These are phyloP conservation scores for Trichogramma evanescens DNA, from an alignment of 2,888 invertebrate genomes.

Conservation along the genomic window DNA sequence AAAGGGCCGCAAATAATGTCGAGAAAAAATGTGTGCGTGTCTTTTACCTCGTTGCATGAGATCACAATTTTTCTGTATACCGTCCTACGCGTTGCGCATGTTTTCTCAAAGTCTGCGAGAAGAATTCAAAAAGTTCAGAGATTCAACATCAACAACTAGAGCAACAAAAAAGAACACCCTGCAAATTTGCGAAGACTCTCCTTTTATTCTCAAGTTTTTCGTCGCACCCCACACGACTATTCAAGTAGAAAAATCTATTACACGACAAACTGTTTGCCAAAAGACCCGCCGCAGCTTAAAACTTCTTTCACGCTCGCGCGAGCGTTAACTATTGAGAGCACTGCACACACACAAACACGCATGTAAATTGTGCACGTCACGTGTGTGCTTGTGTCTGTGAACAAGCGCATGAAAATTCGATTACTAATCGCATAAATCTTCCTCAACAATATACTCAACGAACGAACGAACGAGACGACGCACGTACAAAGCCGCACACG, in stretches of 20 bases:
- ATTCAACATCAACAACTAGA: neutral
- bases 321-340: too few relatives aligned
- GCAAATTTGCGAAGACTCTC: constrained; percentile 10
- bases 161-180: neutral
- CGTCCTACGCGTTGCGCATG: too few relatives aligned
- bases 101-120: neutral
- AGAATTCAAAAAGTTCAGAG: constrained; percentile 13
- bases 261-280: constrained; percentile 7
- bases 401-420: neutral
- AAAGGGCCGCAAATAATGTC: neutral
- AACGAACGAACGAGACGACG: neutral
- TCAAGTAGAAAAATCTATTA: constrained; percentile 15
- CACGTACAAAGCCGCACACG: neutral
- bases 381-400: too few relatives aligned
- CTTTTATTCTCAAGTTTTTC: constrained; percentile 14
- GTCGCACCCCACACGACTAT: neutral
- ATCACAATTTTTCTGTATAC: constrained; percentile 1
- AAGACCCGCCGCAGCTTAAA: neutral
- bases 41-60: neutral
- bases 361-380: too few relatives aligned
- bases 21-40: neutral
- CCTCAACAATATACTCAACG: constrained; percentile 5
- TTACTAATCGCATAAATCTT: constrained; percentile 5
- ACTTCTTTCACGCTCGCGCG: neutral
- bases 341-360: too few relatives aligned